Evolutionary conservation across 2,797 vertebrate genomes (phyloP).

Genomic region (Pseudochirops corinnae): DNA sequence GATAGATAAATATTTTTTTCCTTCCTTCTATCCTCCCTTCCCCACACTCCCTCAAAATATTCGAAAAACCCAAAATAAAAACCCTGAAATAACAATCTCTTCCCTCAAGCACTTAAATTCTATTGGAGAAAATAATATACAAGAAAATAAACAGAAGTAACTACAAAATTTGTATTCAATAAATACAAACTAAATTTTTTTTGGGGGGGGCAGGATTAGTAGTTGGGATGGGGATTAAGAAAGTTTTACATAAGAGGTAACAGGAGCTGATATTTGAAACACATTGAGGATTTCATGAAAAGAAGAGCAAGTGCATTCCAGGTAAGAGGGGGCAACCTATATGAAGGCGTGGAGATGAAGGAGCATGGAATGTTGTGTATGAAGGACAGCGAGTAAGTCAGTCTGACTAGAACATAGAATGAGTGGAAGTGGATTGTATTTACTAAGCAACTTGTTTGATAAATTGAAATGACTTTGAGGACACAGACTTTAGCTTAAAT

Average conservation of each 20-base stretch:
- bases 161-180: not conserved
- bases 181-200: not conserved
- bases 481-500: not conserved
- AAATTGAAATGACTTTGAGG: not conserved
- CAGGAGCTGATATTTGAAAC: not conserved
- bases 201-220: not conserved
- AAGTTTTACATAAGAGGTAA: not conserved
- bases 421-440: not conserved
- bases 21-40: not conserved
- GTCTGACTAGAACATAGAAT: not conserved
- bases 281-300: not conserved
- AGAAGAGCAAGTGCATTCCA: not conserved
- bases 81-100: not conserved
- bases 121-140: not conserved
- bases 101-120: not conserved
- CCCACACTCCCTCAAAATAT: not conserved
- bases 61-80: not conserved
- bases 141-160: not conserved
- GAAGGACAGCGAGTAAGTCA: not conserved
- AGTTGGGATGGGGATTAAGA: not conserved
- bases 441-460: not conserved
- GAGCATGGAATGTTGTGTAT: not conserved
- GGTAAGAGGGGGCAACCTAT: not conserved
- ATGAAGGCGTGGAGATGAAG: not conserved
- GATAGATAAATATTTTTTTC: not conserved